phyloP scores from a whole-genome alignment of 92 coral and sea anemone species.

The Umimayanthus chanpuru region DNA sequence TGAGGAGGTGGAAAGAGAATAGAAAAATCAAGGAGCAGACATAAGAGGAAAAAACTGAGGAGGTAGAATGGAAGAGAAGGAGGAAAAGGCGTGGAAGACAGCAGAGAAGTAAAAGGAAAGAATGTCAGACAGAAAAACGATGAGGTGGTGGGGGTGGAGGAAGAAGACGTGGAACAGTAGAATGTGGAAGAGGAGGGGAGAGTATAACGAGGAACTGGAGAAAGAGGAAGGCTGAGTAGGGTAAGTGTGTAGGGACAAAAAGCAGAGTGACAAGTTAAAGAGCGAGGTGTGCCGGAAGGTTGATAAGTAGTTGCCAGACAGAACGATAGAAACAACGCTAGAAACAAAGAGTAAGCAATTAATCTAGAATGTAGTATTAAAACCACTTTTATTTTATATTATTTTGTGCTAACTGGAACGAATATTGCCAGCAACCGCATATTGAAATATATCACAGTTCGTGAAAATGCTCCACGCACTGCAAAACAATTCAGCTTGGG shows the following conservation, averaged over 20 bases:
- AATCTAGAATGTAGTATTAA: not conserved
- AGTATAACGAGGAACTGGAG: not conserved
- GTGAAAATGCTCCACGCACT: not conserved
- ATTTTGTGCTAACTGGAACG: not conserved
- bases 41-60: no score
- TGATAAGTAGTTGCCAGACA: not conserved
- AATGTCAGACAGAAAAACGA: not conserved
- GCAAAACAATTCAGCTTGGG: slow-evolving; percentile 17
- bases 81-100: not conserved
- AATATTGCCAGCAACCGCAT: not conserved
- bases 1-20: no score
- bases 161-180: not conserved
- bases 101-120: not conserved
- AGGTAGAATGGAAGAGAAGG: not conserved
- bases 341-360: not conserved
- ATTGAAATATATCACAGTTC: not conserved
- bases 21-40: no score
- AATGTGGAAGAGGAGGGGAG: not conserved
- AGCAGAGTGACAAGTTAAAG: not conserved
- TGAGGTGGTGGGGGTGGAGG: not conserved
- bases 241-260: not conserved
- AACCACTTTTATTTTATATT: not conserved
- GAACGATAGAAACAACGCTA: not conserved
- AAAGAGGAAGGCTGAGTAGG: not conserved
- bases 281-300: not conserved